phyloP scores from a whole-genome alignment of 2,888 invertebrate genomes.

The Coenonympha glycerion region DNA sequence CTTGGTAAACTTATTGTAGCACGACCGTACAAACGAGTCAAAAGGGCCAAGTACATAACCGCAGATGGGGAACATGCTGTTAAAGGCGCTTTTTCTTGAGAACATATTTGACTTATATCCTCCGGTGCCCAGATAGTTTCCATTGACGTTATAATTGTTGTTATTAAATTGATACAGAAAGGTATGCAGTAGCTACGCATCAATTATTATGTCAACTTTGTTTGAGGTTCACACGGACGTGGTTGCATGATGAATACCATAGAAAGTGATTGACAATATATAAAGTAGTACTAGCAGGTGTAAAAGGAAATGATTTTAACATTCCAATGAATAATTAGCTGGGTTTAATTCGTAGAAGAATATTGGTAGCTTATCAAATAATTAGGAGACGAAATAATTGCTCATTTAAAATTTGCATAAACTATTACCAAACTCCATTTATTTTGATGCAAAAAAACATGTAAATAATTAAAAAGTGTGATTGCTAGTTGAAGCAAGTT shows the following conservation, averaged over 20 bases:
- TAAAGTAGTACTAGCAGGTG: neutral
- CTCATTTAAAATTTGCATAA: too few species aligned
- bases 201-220: neutral
- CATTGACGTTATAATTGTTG: too few species aligned
- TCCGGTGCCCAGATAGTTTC: neutral
- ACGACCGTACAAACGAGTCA: neutral
- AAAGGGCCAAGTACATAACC: neutral
- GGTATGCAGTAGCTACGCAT: neutral
- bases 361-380: neutral
- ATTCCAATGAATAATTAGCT: neutral
- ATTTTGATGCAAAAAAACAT: too few species aligned
- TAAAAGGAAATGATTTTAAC: neutral
- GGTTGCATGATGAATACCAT: neutral
- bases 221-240: neutral
- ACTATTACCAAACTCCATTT: too few species aligned
- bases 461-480: too few species aligned
- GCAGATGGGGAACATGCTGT: neutral
- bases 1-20: slow-evolving; percentile 3
- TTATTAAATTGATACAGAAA: too few species aligned
- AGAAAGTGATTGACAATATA: neutral
- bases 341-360: neutral
- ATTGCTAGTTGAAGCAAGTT: too few species aligned
- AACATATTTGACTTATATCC: neutral
- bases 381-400: neutral
- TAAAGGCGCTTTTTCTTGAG: neutral